Evolutionary conservation across 1,140 invertebrate species (phyloP), one percentile per base, ranked within the genome.

Genomic region (Procambarus virginalis): DNA sequence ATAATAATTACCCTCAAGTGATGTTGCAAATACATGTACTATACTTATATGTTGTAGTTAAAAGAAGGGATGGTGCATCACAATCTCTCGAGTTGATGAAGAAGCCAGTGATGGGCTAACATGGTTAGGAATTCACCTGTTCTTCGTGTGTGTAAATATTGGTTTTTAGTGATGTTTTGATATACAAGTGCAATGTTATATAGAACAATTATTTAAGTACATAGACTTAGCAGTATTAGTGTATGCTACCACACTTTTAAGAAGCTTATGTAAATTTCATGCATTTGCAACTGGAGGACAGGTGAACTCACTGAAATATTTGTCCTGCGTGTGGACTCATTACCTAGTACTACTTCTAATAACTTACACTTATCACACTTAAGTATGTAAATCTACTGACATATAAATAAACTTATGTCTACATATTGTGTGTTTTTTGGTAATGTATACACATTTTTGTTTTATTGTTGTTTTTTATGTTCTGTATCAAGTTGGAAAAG

Each of bases 301-400:
- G 84, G 84, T 86, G 84, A 86, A 86, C 84, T 86, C 80, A 68
- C n/a, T 86, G 84, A 86, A 76, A 78, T 86, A 86, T 86, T 86
- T 86, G 84, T 86, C 84, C 75, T 73, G 76, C 60, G 79, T 86
- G 75, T 77, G 14, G 51, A 86, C 84, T 86, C 84, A 86, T 86
- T 76, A 86, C 73, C 84, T 86, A 86, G 84, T 76, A 77, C 84
- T 78, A 78, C 84, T 86, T 86, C 84, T 86, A 86, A 86, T 86
- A 86, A 86, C 84, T 86, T 76, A 86, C 73, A 76, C 84, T 78
- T 86, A 77, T 77, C 76, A 60, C 51, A 86, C 84, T 78, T 86
- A 82, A 73, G 68, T 58, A 81, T 86, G 84, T 86, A 86, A 77
- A 86, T 76, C 60, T 76, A 76, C 55, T 60, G 70, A 76, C 70